These are phyloP conservation scores for Harmothoe impar DNA, from an alignment of 2,888 invertebrate species.

Conservation along the genomic window DNA sequence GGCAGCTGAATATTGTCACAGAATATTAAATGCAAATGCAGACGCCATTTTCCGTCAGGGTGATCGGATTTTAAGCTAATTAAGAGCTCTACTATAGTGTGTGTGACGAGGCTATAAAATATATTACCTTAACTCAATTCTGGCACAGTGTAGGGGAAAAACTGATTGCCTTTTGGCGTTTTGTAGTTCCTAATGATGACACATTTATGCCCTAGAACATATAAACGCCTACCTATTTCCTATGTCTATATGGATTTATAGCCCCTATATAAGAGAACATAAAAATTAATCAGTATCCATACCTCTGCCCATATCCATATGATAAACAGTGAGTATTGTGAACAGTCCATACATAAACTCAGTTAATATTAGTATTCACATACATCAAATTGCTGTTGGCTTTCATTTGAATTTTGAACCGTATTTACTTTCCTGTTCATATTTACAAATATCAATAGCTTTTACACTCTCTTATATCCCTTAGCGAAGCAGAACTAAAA, in stretches of 20 bases:
- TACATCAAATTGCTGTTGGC: neutral
- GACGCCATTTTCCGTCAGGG: neutral
- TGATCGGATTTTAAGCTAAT: constrained; percentile 7
- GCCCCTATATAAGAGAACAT: neutral
- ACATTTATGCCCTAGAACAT: neutral
- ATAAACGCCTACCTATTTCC: neutral
- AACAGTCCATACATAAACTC: no score
- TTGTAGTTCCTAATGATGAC: neutral
- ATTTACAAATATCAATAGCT: neutral
- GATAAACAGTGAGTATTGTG: neutral
- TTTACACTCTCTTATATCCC: neutral
- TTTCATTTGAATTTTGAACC: neutral
- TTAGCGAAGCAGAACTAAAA: neutral
- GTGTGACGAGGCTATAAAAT: neutral
- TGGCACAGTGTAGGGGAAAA: neutral
- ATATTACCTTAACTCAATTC: neutral
- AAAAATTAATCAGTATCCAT: neutral
- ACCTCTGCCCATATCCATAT: neutral
- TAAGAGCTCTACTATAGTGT: neutral
- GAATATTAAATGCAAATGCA: neutral
- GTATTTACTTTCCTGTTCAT: neutral
- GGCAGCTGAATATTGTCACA: neutral
- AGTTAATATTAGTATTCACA: neutral
- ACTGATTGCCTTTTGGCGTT: neutral
- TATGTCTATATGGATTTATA: neutral